Base-by-base conservation (phyloP, 1,140 invertebrate species). In the Saccostrea echinata region DNA sequence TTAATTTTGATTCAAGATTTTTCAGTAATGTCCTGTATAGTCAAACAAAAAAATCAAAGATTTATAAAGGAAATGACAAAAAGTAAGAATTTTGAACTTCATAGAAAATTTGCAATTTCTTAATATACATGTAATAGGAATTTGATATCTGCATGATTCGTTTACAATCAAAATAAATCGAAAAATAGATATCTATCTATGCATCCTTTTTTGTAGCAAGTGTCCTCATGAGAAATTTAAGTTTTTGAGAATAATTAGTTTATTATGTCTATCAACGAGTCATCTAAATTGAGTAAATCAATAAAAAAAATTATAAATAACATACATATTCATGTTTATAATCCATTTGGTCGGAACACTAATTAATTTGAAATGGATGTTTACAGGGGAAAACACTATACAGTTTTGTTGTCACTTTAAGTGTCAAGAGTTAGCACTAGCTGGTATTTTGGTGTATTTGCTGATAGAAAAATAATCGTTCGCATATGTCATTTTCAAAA, bases 311-410 rank as follows among this genome's bases (percentile, higher is more conserved):
- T 61, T n/a, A 61, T 21, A 61, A 61, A 21, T 21, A 61, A 61
- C 55, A 61, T 61, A 61, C 55, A 61, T 18, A 61, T 18, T 57
- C 18, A 21, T 61, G 55, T 61, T 61, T 21, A 61, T 61, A 61
- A 21, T 68, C 51, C 51, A 8, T 11, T 21, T n/a, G 52, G 35
- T 43, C 53, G 55, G 71, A 53, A 57, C 85, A 86, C 55, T 57
- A 51, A 52, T 57, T 71, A 86, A 53, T 24, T 30, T 55, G 52
- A 86, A 71, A 86, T 53, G 35, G 64, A 76, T 86, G 43, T 24
- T 43, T 43, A 43, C 52, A 9, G 16, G n/a, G 43, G 18, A 83
- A 83, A 81, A 30, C 61, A 86, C 68, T 35, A 71, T 81, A 64
- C 53, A 87, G 27, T 18, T 24, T 76, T 76, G 68, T 76, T 76